Base-by-base conservation (phyloP, 2,797 vertebrate species). In the Corythornis leucogaster region DNA sequence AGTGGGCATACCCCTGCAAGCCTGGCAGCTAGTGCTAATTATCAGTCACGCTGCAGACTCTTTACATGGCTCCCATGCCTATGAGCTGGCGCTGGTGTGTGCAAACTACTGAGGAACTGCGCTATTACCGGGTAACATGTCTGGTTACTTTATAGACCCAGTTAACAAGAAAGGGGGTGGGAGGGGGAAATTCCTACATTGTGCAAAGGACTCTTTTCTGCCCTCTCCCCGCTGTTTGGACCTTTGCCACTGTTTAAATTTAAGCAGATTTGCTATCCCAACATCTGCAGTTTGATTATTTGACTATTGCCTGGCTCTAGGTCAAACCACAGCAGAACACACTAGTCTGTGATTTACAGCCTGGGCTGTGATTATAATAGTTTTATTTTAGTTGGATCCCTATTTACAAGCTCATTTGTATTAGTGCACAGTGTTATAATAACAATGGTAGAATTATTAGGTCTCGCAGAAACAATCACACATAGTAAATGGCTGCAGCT, bases 201-300 rank as follows among this genome's bases (percentile, higher is more conserved):
- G 88, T 94, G 94, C 71, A 95, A 95, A 96, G 63, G 70, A 88
- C 70, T 94, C 75, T 96, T 93, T 94, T 91, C 79, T 89, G 42
- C 30, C 42, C 20, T 30, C 80, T 92, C 85, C 90, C 90, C 74
- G 68, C 98, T 98, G 97, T 98, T 98, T 99, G 98, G 98, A 93
- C 89, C 94, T 95, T 96, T 96, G 94, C 98, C 99, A 98, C 98
- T 98, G 98, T 98, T 99, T 98, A 99, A 98, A 98, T 98, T 97
- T 97, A 98, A 98, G 98, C 98, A 97, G 98, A 98, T 98, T 99
- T 98, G 98, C 98, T 98, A 97, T 98, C 97, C 98, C 97, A 97
- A 98, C 98, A 98, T 98, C 98, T 98, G 98, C 98, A 98, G 98
- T 98, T 98, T 98, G 98, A 98, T 99, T 98, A 98, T 98, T 98